Evolutionary conservation across 2,888 invertebrate species (phyloP).

Genomic region (Diarsia mendica): DNA sequence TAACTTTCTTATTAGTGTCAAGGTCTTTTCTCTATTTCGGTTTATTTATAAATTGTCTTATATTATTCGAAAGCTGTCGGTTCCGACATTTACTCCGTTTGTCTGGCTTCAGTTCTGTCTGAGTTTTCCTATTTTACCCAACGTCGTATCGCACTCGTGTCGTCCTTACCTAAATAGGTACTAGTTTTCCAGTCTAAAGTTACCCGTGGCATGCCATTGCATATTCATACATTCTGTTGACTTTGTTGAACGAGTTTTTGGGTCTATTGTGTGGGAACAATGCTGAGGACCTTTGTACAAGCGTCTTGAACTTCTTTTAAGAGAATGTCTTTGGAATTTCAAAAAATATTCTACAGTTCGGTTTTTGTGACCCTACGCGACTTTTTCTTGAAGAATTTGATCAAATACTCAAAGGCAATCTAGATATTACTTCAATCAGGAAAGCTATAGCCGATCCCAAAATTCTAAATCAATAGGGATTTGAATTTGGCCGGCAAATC

Average conservation of each 20-base stretch:
- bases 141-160: constrained; percentile 23
- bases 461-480: constrained; percentile 28
- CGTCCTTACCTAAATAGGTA: constrained; percentile 31
- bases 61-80: background rate
- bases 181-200: constrained; percentile 32
- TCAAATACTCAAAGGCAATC: constrained; percentile 1
- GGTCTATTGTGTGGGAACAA: constrained; percentile 60
- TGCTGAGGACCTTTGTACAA: constrained; percentile 46
- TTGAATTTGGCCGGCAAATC: constrained; percentile 12
- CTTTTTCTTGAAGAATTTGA: background rate
- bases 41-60: background rate
- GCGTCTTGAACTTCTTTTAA: constrained; percentile 42
- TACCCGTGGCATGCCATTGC: constrained; percentile 57
- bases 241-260: constrained; percentile 59
- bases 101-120: background rate
- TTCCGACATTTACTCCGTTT: background rate
- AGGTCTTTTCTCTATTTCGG: constrained; percentile 23
- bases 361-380: constrained; percentile 23
- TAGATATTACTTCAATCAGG: background rate
- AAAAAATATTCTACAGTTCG: constrained; percentile 30
- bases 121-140: background rate
- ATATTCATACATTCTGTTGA: constrained; percentile 63
- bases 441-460: background rate
- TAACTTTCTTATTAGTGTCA: constrained; percentile 33
- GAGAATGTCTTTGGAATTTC: constrained; percentile 37